These are phyloP conservation scores for Seira ritae DNA, from an alignment of 2,888 invertebrate species.

Conservation along the genomic window DNA sequence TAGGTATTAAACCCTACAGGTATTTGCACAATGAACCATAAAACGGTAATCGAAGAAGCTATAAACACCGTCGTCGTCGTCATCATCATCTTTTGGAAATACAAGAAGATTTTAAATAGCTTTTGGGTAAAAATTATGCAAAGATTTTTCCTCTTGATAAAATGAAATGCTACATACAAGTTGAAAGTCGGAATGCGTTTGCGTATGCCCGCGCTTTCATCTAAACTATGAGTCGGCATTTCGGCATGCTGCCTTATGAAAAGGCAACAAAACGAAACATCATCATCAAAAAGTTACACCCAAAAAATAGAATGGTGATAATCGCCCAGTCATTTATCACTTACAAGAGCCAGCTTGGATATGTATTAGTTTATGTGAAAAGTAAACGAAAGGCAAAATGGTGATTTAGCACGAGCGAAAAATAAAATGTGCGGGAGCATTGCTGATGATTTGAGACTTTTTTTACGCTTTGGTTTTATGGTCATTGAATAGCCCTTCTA, in stretches of 20 bases:
- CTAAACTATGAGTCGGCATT: background rate
- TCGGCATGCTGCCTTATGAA: constrained; percentile 35
- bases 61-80: constrained; percentile 30
- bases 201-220: too few relatives aligned
- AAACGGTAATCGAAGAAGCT: constrained; percentile 57
- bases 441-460: too few relatives aligned
- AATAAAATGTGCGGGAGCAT: constrained; percentile 1
- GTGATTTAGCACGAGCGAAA: constrained; percentile 45
- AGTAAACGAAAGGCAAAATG: constrained; percentile 24
- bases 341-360: too few relatives aligned
- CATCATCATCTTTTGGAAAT: constrained; percentile 1
- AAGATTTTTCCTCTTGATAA: constrained; percentile 19
- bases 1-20: constrained; percentile 22
- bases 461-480: too few relatives aligned
- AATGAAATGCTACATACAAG: too few relatives aligned
- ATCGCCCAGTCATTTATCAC: constrained; percentile 59
- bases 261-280: constrained; percentile 12
- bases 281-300: constrained; percentile 40
- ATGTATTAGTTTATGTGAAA: too few relatives aligned
- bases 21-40: constrained; percentile 58
- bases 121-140: constrained; percentile 58
- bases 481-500: too few relatives aligned
- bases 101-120: constrained; percentile 22
- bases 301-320: constrained; percentile 29
- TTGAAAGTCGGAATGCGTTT: too few relatives aligned